Evolutionary conservation across 2,797 vertebrate species (phyloP).

Genomic region (Rhynchonycteris naso): DNA sequence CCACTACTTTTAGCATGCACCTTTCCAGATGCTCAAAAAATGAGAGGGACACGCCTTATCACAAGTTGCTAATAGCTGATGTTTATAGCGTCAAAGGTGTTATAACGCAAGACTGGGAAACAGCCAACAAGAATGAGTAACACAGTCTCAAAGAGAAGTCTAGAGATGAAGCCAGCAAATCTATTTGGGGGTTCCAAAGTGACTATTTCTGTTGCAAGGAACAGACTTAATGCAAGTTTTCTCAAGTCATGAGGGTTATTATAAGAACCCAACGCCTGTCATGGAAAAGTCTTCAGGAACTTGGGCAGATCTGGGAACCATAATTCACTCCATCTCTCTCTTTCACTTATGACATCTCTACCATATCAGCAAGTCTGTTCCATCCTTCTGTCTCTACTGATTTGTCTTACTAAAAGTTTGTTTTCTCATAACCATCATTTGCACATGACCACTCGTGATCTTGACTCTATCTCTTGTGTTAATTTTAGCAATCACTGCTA

Average conservation of each 20-base stretch:
- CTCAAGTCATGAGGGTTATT: neutral
- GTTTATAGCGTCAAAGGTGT: neutral
- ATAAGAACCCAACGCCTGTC: neutral
- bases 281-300: neutral
- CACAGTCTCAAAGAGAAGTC: neutral
- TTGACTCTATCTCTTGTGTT: neutral
- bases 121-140: neutral
- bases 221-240: neutral
- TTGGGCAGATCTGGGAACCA: neutral
- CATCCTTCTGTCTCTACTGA: neutral
- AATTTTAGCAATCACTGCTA: constrained; percentile 34
- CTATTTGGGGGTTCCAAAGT: neutral
- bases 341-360: neutral
- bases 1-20: neutral
- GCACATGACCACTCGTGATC: neutral
- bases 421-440: constrained; percentile 1
- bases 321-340: neutral
- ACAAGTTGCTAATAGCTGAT: neutral
- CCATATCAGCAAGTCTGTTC: neutral
- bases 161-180: neutral
- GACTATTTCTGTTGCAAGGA: neutral
- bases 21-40: constrained; percentile 48
- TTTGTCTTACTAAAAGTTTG: neutral
- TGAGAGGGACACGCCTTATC: neutral
- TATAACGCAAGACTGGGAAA: neutral